Evolutionary conservation across 2,888 invertebrate species (phyloP).

Genomic region (Caenorhabditis sp.): DNA sequence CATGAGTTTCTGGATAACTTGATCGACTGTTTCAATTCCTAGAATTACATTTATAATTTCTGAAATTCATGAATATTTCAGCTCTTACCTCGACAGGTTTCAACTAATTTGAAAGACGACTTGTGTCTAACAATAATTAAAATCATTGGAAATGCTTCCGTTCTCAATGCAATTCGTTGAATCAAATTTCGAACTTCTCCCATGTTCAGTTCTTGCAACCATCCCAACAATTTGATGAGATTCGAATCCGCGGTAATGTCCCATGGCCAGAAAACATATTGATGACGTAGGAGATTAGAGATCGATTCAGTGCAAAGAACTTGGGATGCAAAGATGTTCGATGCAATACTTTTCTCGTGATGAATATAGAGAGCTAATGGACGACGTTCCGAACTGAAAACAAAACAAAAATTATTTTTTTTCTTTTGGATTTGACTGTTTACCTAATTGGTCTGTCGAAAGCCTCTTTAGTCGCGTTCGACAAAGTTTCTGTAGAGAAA

Average conservation of each 20-base stretch:
- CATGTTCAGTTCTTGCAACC: slow-evolving; percentile 49
- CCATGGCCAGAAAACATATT: slow-evolving; percentile 96
- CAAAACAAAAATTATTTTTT: background rate
- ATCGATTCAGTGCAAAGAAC: slow-evolving; percentile 86
- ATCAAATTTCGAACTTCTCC: slow-evolving; percentile 36
- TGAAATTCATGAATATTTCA: background rate
- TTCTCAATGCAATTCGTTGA: slow-evolving; percentile 21
- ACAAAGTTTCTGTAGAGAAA: slow-evolving; percentile 40
- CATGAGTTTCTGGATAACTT: slow-evolving; percentile 58
- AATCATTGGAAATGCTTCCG: slow-evolving; percentile 59
- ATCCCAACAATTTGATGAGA: slow-evolving; percentile 78
- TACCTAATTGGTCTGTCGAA: slow-evolving; percentile 45
- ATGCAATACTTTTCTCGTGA: slow-evolving; percentile 90
- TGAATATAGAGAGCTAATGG: slow-evolving; percentile 93
- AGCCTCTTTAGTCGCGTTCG: slow-evolving; percentile 41
- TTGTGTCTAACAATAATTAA: slow-evolving; percentile 55
- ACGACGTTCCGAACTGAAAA: slow-evolving; percentile 78
- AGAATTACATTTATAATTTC: background rate
- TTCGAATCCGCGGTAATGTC: slow-evolving; percentile 85
- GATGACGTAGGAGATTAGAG: slow-evolving; percentile 85
- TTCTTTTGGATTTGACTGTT: background rate
- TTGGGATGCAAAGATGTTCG: slow-evolving; percentile 82
- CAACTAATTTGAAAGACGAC: slow-evolving; percentile 31
- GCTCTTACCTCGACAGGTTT: slow-evolving; percentile 45
- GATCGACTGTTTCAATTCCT: slow-evolving; percentile 44